These are phyloP conservation scores for Cairina moschata DNA, from an alignment of 2,113 vertebrate genomes.

Conservation along the genomic window DNA sequence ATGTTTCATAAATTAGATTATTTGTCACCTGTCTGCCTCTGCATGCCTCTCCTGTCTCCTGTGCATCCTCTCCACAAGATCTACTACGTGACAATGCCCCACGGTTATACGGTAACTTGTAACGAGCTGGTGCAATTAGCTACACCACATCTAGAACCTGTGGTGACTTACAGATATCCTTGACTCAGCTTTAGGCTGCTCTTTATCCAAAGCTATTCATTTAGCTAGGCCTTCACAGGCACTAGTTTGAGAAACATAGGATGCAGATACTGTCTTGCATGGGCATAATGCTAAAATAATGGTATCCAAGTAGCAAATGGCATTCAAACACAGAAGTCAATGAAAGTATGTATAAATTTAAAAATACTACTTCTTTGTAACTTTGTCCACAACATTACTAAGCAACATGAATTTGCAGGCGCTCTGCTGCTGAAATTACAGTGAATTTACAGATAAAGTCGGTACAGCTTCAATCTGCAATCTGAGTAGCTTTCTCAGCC, in stretches of 20 bases:
- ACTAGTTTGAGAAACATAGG: neutral
- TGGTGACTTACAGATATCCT: neutral
- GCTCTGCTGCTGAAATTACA: constrained; percentile 4
- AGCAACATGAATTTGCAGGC: neutral
- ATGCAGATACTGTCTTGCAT: neutral
- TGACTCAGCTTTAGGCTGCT: neutral
- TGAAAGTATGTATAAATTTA: neutral
- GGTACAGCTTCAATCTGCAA: constrained; percentile 9
- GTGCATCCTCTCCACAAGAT: neutral
- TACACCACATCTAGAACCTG: neutral
- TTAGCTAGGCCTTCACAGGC: neutral
- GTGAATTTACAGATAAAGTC: constrained; percentile 1
- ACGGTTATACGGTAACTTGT: neutral
- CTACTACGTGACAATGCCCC: neutral
- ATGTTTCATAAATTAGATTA: neutral
- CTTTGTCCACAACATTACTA: constrained; percentile 1
- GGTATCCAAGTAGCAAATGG: neutral
- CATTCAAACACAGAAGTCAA: neutral
- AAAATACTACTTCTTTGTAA: neutral
- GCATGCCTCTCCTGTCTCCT: neutral
- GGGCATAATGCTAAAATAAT: neutral
- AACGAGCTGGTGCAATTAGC: neutral
- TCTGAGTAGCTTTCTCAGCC: constrained; percentile 18
- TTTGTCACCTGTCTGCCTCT: neutral
- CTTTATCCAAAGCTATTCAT: neutral